Evolutionary conservation across 2,888 invertebrate species (phyloP), one percentile per base, ranked within the genome.

Genomic region (Lasioglossum villosulum): DNA sequence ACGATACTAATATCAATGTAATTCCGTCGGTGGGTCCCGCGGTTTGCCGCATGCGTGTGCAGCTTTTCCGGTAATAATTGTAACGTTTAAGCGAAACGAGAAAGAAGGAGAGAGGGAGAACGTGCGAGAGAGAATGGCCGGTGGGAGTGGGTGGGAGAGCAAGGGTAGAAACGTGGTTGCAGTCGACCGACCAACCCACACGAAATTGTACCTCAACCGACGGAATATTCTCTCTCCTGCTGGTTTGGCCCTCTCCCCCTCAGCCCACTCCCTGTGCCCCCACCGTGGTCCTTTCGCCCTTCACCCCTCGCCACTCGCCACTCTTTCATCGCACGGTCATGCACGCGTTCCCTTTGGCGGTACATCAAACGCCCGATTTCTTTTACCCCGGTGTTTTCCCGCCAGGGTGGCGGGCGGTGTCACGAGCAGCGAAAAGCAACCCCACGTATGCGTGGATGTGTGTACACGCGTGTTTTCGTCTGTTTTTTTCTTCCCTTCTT

Each of bases 1-100:
- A 93, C 94, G 92, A 93, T 93, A 93, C 93, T 94, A 93, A 94
- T 94, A 94, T 93, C 94, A 93, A 93, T 94, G 94, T 94, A 93
- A 94, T 94, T 93, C 91, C 93, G 91, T 84, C 84, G 87, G 91
- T 83, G 89, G 89, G 92, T 87, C 91, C 90, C 89, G 94, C 91
- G 94, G 94, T 93, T 93, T 89, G 90, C 93, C 94, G 88, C 94
- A 93, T 91, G 92, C 91, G 90, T 90, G 87, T 89, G 90, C 90
- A 91, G 79, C 88, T 90, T 88, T 91, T 91, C 88, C 89, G 86
- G 91, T 91, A 92, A 92, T 93, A 92, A 93, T 93, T 92, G 90
- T 93, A 92, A 93, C 92, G 90, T 89, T 84, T 90, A 91, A 92
- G 86, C 89, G 83, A 82, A 81, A 78, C 84, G 83, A 83, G 83